Percentiles rank a stretch among this genome's conserved stretches.
Conservation (phyloP, 2,797 vertebrate genomes). For the Lutjanus campechanus region DNA sequence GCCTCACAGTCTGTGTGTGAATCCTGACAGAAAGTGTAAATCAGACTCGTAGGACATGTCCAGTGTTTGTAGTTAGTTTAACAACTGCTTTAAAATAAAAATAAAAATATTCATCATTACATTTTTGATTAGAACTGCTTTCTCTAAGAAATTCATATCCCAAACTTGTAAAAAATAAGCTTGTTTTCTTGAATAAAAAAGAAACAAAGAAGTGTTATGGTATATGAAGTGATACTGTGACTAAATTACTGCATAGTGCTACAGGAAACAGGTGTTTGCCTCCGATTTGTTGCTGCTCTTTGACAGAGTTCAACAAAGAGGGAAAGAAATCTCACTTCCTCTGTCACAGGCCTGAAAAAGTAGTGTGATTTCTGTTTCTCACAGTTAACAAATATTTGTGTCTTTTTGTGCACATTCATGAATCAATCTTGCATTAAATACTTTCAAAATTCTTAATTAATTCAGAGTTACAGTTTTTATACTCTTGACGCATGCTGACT, state of each 20-base stretch:
- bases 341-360: not conserved
- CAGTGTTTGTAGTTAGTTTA: not conserved
- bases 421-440: not conserved
- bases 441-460: not conserved
- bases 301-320: not conserved
- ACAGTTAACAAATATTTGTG: not conserved
- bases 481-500: too few species aligned
- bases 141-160: not conserved
- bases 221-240: not conserved
- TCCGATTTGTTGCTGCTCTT: not conserved
- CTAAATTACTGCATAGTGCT: not conserved
- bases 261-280: conserved; percentile 15
- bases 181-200: not conserved
- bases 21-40: too few species aligned
- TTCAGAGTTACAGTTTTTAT: not conserved
- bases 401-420: not conserved
- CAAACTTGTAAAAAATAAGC: not conserved
- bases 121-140: not conserved
- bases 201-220: not conserved
- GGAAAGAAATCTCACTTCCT: not conserved
- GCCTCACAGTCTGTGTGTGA: not conserved
- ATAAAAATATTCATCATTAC: not conserved
- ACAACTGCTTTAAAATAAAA: not conserved
- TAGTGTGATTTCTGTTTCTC: not conserved
- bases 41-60: not conserved